Base-by-base conservation (phyloP, 2,113 vertebrate species). In the Eolophus roseicapilla region DNA sequence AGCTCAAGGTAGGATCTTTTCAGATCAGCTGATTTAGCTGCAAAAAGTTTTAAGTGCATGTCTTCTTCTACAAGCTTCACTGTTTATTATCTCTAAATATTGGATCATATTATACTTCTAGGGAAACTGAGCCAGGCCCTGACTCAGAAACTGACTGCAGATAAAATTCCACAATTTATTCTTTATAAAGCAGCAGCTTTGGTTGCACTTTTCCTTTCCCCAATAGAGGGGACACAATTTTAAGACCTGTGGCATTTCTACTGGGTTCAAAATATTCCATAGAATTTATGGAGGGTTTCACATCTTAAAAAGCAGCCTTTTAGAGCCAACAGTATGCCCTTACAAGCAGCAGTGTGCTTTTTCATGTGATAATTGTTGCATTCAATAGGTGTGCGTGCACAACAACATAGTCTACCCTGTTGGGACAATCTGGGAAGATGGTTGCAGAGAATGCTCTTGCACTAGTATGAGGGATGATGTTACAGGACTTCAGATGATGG, bases 321-420 rank as follows among this genome's bases (percentile, higher is more conserved):
- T 64, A 15, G 44, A 86, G 23, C 23, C 44, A 53, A 31, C 43
- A 41, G 19, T 9, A 25, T 82, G 33, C 20, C 12, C 33, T 85
- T 57, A 25, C 35, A 64, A 64, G 29, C 50, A 93, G 9, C 29
- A 75, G 7, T 13, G 18, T 67, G 33, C 20, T 79, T 47, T 78
- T 65, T 80, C 11, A 35, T 65, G 8, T 68, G 13, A 65, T 49
- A 35, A 86, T 74, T 78, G 9, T 67, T 82, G 27, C 43, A 27
- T 93, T 90, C 63, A 12, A 71, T 90, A 99, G 99, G 99, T 99
- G 50, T 99, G 99, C 75, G 98, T 99, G 69, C 98, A 99, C 79
- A 98, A 94, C 25, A 98, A 97, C 43, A 96, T 98, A 71, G 82
- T 98, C 82, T 99, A 99, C 86, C 96, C 98, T 0, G 37, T 98